phyloP scores from a whole-genome alignment of 1,140 invertebrate genomes.

The Akabosia matsudoensis region DNA sequence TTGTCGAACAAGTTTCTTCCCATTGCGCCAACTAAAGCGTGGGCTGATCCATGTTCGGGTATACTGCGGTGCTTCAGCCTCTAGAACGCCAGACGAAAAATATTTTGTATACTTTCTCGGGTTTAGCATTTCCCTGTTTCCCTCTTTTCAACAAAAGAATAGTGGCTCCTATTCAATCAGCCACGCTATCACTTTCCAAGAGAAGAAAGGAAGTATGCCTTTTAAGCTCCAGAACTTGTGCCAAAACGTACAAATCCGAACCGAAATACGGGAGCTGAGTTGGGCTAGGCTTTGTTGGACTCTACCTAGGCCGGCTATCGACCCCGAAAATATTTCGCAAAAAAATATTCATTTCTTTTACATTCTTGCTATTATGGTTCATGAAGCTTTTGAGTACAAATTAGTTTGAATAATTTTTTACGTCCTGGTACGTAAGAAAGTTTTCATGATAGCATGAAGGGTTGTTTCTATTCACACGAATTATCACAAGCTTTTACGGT shows the following conservation, averaged over 20 bases:
- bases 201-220: background rate
- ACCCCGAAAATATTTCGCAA: constrained; percentile 23
- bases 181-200: background rate
- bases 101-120: background rate
- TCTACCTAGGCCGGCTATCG: constrained; percentile 26
- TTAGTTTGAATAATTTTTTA: too few relatives aligned
- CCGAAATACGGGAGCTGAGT: constrained; percentile 12
- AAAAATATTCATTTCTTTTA: constrained; percentile 2
- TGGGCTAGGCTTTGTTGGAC: constrained; percentile 19
- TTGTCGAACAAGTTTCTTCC: too few relatives aligned
- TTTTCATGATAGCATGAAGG: too few relatives aligned
- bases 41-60: too few relatives aligned
- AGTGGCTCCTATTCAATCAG: background rate
- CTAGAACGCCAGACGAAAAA: background rate
- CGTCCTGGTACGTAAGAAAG: background rate
- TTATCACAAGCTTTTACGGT: too few relatives aligned
- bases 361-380: background rate
- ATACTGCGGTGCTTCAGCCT: too few relatives aligned
- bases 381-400: too few relatives aligned
- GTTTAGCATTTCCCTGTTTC: background rate
- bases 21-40: background rate
- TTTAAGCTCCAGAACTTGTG: constrained; percentile 1
- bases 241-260: constrained; percentile 23
- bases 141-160: background rate
- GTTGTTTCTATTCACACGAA: too few relatives aligned